Evolutionary conservation across 2,888 invertebrate genomes (phyloP).

Genomic region (Orthosia gothica): DNA sequence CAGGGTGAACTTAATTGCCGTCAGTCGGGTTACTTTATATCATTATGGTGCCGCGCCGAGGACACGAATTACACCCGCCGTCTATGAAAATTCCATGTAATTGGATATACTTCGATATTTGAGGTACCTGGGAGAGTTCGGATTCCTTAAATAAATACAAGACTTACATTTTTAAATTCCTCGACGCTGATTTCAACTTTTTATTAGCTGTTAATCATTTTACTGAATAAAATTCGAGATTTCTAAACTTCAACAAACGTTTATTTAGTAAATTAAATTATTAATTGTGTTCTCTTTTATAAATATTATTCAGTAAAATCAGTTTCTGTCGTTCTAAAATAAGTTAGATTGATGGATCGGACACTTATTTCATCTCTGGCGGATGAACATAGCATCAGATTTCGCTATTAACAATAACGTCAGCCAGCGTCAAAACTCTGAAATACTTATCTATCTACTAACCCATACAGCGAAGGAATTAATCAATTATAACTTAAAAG

Average conservation of each 20-base stretch:
- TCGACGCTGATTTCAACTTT: not conserved
- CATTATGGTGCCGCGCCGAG: constrained; percentile 72
- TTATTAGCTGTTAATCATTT: not conserved
- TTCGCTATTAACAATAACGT: too few relatives aligned
- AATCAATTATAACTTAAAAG: not conserved
- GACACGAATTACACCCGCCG: constrained; percentile 69
- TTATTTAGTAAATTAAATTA: not conserved
- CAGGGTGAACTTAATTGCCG: constrained; percentile 60
- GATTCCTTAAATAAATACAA: constrained; percentile 38
- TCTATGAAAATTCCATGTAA: constrained; percentile 83
- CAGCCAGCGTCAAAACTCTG: not conserved
- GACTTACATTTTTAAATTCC: not conserved
- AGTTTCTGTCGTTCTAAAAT: not conserved
- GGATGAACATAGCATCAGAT: not conserved
- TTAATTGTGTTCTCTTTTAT: not conserved
- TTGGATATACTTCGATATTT: constrained; percentile 74
- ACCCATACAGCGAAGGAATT: not conserved
- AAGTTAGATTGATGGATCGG: not conserved
- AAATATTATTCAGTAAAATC: not conserved
- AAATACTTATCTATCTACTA: not conserved
- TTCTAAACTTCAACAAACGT: not conserved
- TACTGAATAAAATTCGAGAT: not conserved
- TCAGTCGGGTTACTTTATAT: constrained; percentile 73
- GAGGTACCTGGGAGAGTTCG: constrained; percentile 29
- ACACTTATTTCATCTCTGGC: not conserved